A percentile compares a stretch with the other conserved stretches of the same genome.
These are phyloP conservation scores for Phaonia tiefii DNA, from an alignment of 2,888 invertebrate species.

Conservation along the genomic window DNA sequence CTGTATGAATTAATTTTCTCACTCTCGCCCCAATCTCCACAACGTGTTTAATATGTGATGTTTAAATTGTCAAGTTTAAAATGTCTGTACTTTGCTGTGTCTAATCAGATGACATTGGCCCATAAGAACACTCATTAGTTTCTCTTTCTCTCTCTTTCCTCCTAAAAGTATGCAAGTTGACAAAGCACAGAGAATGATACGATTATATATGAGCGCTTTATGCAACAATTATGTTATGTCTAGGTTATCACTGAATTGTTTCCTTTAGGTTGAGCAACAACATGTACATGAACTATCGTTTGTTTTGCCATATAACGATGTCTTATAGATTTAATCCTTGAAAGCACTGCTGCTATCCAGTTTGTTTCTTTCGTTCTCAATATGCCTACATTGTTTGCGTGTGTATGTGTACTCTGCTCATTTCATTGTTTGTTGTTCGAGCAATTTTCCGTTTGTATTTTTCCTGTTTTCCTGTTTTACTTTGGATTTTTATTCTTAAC, in stretches of 20 bases:
- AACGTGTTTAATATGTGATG: no score
- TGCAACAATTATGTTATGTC: constrained; percentile 6
- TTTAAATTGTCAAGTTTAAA: constrained; percentile 7
- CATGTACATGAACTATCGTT: no score
- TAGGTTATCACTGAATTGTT: background rate
- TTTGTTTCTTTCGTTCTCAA: constrained; percentile 49
- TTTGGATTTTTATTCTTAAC: constrained; percentile 49
- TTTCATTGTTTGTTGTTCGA: constrained; percentile 71
- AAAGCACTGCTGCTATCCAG: constrained; percentile 67
- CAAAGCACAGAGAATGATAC: no score
- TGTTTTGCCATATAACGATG: no score
- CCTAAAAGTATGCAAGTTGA: no score
- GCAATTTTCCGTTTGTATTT: constrained; percentile 73
- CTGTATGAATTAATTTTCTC: no score
- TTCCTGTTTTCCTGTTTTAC: constrained; percentile 52
- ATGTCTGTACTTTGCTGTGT: background rate
- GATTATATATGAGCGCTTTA: constrained; percentile 18
- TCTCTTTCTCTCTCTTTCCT: background rate
- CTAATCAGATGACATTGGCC: background rate
- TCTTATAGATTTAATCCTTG: constrained; percentile 41
- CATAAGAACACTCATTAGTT: background rate
- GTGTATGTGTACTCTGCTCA: background rate
- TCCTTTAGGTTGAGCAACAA: background rate
- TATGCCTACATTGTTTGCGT: background rate
- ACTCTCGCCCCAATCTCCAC: no score